Evolutionary conservation across 2,113 vertebrate species (phyloP), one percentile per base, ranked within the genome.

Genomic region (Procavia capensis): DNA sequence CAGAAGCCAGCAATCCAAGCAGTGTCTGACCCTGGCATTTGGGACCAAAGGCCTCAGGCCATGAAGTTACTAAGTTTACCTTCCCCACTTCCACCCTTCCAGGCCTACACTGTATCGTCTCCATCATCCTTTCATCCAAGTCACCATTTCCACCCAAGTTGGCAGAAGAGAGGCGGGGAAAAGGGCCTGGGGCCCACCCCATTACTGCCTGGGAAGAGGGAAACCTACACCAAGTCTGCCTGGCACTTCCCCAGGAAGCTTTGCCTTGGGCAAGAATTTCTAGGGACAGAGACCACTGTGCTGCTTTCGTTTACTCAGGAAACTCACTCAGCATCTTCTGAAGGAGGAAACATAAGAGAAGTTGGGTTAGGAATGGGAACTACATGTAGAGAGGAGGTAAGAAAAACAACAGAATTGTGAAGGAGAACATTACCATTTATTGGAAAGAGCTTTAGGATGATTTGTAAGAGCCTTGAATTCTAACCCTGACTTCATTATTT

Each of bases 81-180:
- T 85, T 89, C 80, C 59, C 79, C 63, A 88, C 92, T 94, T 85
- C 96, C 96, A 95, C 95, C 95, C 96, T 97, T 96, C 96, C 93
- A 92, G 96, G 74, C 90, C 31, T 57, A 47, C 31, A 82, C 92
- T 59, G 17, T 76, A 85, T 79, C 93, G 78, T 43, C 88, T 96
- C 91, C 2, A 72, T 91, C 95, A 97, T 91, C 78, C 47, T 95
- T 96, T 95, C 50, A 54, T 16, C 50, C 50, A 54, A 54, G 74
- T 90, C 95, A 97, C 92, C 80, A 57, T 95, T 95, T 95, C 96
- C 94, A 94, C 82, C 93, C 93, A 80, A 86, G 93, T 76, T 88
- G 74, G 93, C 0, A 43, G 93, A 96, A 97, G 75, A 96, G 75
- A 94, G 88, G 61, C 95, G 7, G 22, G 22, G 84, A 96, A 92